Base-by-base conservation (phyloP, 2,113 vertebrate genomes). In the Bombycilla garrulus region DNA sequence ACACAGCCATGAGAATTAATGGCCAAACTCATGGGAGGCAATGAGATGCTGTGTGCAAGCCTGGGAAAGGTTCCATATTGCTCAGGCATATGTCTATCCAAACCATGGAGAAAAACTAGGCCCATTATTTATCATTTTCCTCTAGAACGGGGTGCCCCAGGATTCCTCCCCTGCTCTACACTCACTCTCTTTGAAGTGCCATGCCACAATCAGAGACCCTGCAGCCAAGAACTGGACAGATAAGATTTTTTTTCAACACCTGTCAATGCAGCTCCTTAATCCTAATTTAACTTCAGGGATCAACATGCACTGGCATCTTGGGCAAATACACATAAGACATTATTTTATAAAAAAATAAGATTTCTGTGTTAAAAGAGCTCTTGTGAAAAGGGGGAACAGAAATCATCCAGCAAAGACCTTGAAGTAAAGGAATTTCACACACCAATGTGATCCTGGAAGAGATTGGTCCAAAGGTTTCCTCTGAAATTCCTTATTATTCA, bases 251-350 rank as follows among this genome's bases (percentile, higher is more conserved):
- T 91, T 74, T 71, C 61, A 40, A 48, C 56, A 88, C 76, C 91
- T 88, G 83, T 66, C 91, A 95, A 74, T 0, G 6, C 24, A 91
- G 69, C 20, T 95, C 67, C 86, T 89, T 89, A 95, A 89, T 87
- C 66, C 57, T 60, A 60, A 56, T 81, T 93, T 89, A 81, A 87
- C 70, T 85, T 48, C 51, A 65, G 89, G 81, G 69, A 96, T 76
- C 89, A 92, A 92, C 81, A 72, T 0, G 5, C 53, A 85, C 42
- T 65, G 54, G 40, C 40, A 85, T 84, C 81, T 80, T 64, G 53
- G 61, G 81, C 65, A 91, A 81, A 91, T 45, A 93, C 18, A 85
- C 10, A 22, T 29, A 74, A 78, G 61, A 36, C 14, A 50, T 74
- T 86, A 77, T 69, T 86, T 92, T 76, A 81, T 21, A 21, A 69